phyloP scores from a whole-genome alignment of 53 echinoderm and acorn worm species.

The Luidia sarsii region DNA sequence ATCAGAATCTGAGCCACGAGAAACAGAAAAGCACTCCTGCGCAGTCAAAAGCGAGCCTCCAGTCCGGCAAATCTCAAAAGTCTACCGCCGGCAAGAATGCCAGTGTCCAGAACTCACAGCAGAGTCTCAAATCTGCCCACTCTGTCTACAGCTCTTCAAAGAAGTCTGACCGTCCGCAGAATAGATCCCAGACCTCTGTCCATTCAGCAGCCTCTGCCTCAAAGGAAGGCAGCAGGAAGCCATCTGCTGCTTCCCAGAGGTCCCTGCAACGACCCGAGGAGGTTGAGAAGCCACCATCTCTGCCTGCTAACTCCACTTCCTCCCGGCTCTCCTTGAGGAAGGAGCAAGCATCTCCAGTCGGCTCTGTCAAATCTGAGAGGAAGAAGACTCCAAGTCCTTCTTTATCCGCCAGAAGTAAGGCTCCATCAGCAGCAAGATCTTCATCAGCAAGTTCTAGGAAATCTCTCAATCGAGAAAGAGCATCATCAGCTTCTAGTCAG shows the following conservation, averaged over 20 bases:
- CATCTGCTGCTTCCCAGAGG: conserved; percentile 13
- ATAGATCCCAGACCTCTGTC: conserved; percentile 47
- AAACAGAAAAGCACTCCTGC: conserved; percentile 6
- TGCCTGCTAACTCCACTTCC: conserved; percentile 25
- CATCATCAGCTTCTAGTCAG: neutral
- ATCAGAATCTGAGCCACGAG: conserved; percentile 6
- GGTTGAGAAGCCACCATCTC: conserved; percentile 18
- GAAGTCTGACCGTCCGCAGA: conserved; percentile 25
- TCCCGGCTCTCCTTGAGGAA: neutral
- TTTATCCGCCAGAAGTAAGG: neutral
- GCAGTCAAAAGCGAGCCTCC: conserved; percentile 11
- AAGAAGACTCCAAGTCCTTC: conserved; percentile 4
- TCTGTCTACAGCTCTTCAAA: conserved; percentile 36
- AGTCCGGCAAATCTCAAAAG: conserved; percentile 15
- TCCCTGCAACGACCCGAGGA: neutral
- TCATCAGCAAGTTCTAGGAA: conserved; percentile 9
- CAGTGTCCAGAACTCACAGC: conserved; percentile 34
- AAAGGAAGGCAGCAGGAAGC: conserved; percentile 25
- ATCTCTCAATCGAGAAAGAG: neutral
- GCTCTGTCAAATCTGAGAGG: conserved; percentile 16
- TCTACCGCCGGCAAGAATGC: conserved; percentile 14
- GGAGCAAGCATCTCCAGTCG: conserved; percentile 23
- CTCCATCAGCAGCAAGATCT: conserved; percentile 1
- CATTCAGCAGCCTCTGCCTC: conserved; percentile 15
- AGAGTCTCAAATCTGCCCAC: conserved; percentile 59